phyloP scores from a whole-genome alignment of 2,113 vertebrate species.

The Rafetus swinhoei region DNA sequence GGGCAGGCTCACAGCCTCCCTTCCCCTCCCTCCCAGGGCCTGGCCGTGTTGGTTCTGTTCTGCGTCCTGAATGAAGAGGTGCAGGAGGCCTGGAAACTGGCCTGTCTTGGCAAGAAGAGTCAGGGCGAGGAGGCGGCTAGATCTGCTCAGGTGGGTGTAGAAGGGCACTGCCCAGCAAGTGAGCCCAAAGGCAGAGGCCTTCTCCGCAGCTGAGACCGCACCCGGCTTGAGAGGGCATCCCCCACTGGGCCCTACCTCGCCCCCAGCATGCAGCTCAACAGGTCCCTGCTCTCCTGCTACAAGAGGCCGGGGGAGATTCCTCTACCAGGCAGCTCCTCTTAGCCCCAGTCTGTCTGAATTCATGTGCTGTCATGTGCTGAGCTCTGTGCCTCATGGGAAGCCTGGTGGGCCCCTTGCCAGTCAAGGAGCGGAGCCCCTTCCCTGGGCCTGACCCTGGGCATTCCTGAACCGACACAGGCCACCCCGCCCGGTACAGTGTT shows the following conservation, averaged over 20 bases:
- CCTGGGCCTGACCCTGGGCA: not conserved
- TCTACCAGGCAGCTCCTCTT: not conserved
- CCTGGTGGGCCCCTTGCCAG: not conserved
- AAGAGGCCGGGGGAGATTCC: not conserved
- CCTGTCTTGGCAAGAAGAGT: constrained; percentile 90
- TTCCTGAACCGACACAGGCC: not conserved
- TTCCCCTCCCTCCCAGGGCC: constrained; percentile 78
- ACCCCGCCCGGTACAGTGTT: fast-evolving
- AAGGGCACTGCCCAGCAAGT: not conserved
- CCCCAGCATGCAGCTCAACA: not conserved
- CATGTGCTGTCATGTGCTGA: not conserved
- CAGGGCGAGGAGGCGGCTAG: constrained; percentile 86
- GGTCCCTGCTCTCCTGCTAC: not conserved
- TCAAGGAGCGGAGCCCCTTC: not conserved
- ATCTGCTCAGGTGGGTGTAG: constrained; percentile 83
- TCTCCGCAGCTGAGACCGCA: not conserved
- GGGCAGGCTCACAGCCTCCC: not conserved
- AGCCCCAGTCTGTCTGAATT: not conserved
- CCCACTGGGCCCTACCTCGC: not conserved
- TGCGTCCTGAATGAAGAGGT: constrained; percentile 93
- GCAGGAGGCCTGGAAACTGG: constrained; percentile 90
- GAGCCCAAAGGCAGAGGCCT: not conserved
- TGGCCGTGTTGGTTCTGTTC: constrained; percentile 91
- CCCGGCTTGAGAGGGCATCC: not conserved
- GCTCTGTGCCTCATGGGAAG: not conserved